These are phyloP conservation scores for Brachionus plicatilis DNA, from an alignment of 1,140 invertebrate species.

Conservation along the genomic window DNA sequence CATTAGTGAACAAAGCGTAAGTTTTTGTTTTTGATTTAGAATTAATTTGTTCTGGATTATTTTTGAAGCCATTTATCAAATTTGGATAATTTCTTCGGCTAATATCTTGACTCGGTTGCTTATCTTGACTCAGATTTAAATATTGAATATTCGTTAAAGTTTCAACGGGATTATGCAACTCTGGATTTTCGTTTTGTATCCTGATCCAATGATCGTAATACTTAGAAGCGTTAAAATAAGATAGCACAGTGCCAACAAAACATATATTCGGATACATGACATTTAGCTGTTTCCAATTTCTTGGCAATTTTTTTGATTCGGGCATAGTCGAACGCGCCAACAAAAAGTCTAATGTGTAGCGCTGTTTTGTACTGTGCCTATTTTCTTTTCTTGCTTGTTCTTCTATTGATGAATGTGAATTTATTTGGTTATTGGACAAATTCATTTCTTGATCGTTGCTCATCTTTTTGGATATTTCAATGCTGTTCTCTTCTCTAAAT, in stretches of 20 bases:
- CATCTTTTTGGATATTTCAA: too few species aligned
- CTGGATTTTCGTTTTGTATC: slow-evolving; percentile 22
- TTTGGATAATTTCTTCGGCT: neutral
- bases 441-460: neutral
- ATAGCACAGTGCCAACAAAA: slow-evolving; percentile 3
- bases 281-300: slow-evolving; percentile 11
- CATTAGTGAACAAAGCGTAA: neutral
- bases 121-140: slow-evolving; percentile 4
- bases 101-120: neutral
- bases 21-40: neutral
- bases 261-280: slow-evolving; percentile 26
- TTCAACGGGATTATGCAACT: slow-evolving; percentile 14
- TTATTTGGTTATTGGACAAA: neutral
- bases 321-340: neutral
- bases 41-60: neutral
- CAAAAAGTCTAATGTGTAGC: slow-evolving; percentile 2
- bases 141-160: neutral
- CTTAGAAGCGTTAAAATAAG: slow-evolving; percentile 5
- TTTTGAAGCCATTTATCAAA: neutral
- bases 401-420: neutral
- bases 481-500: neutral
- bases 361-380: neutral
- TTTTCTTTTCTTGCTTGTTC: neutral
- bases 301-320: slow-evolving; percentile 10
- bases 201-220: slow-evolving; percentile 29